Evolutionary conservation across 2,797 vertebrate genomes (phyloP).

Genomic region (Mionectes olivaceus): DNA sequence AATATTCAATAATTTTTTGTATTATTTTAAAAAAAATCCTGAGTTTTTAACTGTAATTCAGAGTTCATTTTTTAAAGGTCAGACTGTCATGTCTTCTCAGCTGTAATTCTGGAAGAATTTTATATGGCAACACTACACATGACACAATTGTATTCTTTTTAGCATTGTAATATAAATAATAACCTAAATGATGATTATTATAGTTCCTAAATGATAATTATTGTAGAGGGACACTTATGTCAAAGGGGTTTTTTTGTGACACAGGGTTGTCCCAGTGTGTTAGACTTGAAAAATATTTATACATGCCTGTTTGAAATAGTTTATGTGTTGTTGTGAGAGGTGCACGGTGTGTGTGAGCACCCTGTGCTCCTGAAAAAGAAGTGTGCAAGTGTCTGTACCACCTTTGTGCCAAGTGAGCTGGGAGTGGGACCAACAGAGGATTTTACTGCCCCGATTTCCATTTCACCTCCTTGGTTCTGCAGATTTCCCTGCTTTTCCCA

Average conservation of each 20-base stretch:
- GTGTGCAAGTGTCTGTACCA: rapidly evolving
- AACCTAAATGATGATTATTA: not conserved
- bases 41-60: not conserved
- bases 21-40: no score
- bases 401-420: not conserved
- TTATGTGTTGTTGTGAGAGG: not conserved
- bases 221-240: not conserved
- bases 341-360: not conserved
- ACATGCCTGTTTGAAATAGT: not conserved
- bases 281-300: not conserved
- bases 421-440: not conserved
- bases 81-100: not conserved
- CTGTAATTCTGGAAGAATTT: not conserved
- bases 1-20: not conserved
- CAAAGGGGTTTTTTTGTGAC: not conserved
- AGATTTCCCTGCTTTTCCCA: not conserved
- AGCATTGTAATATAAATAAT: not conserved
- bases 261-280: not conserved
- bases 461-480: not conserved
- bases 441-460: rapidly evolving
- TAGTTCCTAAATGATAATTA: not conserved
- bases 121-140: rapidly evolving
- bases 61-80: not conserved
- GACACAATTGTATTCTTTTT: not conserved
- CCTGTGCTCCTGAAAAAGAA: not conserved